A percentile compares a stretch with the other conserved stretches of the same genome.
Evolutionary conservation across 2,888 invertebrate genomes (phyloP).

Genomic region (Asteroscopus sphinx): DNA sequence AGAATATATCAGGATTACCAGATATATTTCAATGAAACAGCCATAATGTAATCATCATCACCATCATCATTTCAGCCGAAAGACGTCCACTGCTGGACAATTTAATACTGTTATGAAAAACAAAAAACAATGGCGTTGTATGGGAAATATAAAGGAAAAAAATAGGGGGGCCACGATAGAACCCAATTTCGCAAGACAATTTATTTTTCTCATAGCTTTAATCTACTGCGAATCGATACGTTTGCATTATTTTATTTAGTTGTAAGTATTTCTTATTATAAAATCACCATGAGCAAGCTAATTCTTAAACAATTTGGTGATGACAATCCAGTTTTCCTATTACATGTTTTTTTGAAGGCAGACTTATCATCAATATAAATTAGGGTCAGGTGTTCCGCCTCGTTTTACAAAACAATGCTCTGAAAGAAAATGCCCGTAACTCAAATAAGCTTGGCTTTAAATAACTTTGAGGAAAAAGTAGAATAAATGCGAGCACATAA

Average conservation of each 20-base stretch:
- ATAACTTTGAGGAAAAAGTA: slow-evolving; percentile 31
- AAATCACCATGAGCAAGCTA: slow-evolving; percentile 6
- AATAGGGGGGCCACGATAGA: too few species aligned
- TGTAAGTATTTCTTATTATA: not conserved
- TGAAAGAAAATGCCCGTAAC: slow-evolving; percentile 5
- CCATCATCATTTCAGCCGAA: too few species aligned
- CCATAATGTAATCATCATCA: too few species aligned
- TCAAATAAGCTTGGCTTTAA: slow-evolving; percentile 13
- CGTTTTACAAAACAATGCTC: slow-evolving; percentile 32
- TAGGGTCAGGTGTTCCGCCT: slow-evolving; percentile 26
- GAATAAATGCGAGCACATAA: slow-evolving; percentile 16
- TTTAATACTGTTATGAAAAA: too few species aligned
- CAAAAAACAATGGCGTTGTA: too few species aligned
- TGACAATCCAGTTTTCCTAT: slow-evolving; percentile 18
- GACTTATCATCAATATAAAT: slow-evolving; percentile 42
- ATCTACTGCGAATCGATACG: too few species aligned
- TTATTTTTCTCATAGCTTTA: too few species aligned
- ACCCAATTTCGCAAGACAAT: too few species aligned
- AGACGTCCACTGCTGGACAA: too few species aligned
- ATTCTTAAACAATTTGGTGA: slow-evolving; percentile 11
- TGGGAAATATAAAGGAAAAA: too few species aligned
- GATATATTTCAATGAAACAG: too few species aligned
- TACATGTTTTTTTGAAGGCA: slow-evolving; percentile 15
- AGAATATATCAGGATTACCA: not conserved
- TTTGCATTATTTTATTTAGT: too few species aligned